Conservation (phyloP, 2,797 vertebrate species). For the Myripristis jacobus region DNA sequence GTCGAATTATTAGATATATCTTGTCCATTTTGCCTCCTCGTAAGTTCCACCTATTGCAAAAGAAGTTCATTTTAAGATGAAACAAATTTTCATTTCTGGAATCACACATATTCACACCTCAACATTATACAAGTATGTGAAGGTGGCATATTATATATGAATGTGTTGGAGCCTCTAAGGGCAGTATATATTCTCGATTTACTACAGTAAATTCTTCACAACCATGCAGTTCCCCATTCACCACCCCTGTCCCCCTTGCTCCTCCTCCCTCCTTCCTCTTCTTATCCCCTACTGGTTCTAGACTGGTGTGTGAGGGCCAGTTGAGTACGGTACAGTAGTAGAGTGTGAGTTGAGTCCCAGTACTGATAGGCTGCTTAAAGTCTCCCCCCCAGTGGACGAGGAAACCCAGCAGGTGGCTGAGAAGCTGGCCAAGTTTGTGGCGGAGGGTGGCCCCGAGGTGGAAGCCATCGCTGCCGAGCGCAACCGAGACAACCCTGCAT, state of each 20-base stretch:
- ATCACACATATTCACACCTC: neutral
- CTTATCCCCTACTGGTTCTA: slow-evolving; percentile 88
- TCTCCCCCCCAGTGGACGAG: slow-evolving; percentile 97
- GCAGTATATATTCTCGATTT: slow-evolving; percentile 43
- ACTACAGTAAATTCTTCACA: slow-evolving; percentile 54
- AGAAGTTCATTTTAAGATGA: neutral
- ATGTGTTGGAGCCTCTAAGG: slow-evolving; percentile 20
- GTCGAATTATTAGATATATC: too few species aligned
- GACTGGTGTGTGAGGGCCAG: slow-evolving; percentile 88
- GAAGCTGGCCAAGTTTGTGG: slow-evolving; percentile 94
- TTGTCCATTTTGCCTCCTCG: neutral
- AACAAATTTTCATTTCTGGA: neutral
- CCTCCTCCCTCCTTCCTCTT: slow-evolving; percentile 82
- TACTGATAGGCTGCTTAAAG: slow-evolving; percentile 99
- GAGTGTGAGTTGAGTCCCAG: slow-evolving; percentile 93
- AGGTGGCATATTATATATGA: slow-evolving; percentile 12
- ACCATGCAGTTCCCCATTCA: slow-evolving; percentile 74
- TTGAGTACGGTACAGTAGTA: slow-evolving; percentile 87
- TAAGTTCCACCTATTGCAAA: neutral
- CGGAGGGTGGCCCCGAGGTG: slow-evolving; percentile 93
- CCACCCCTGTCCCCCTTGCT: slow-evolving; percentile 73
- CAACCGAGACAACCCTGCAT: slow-evolving; percentile 90
- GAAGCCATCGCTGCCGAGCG: slow-evolving; percentile 93
- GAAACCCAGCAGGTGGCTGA: slow-evolving; percentile 91
- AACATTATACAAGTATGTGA: slow-evolving; percentile 1